phyloP scores from a whole-genome alignment of 2,888 invertebrate species.

The Caradrina kadenii region DNA sequence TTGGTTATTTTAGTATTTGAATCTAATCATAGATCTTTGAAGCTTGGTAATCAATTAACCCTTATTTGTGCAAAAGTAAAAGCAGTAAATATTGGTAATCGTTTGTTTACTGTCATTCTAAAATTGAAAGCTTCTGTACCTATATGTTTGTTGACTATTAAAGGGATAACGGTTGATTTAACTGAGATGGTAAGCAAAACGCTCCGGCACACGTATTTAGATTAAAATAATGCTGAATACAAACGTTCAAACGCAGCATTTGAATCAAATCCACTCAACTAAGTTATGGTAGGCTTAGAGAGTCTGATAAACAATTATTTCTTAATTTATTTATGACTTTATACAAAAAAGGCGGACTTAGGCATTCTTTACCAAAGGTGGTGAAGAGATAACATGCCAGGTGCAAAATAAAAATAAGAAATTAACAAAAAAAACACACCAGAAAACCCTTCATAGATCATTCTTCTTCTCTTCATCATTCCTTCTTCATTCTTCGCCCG shows the following conservation, averaged over 20 bases:
- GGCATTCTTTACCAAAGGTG: too few relatives aligned
- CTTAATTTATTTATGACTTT: too few relatives aligned
- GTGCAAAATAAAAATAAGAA: too few relatives aligned
- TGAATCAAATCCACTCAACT: not conserved
- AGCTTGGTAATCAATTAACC: conserved; percentile 40
- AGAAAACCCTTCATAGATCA: too few relatives aligned
- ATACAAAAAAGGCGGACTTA: too few relatives aligned
- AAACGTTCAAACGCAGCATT: not conserved
- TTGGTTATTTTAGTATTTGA: conserved; percentile 41
- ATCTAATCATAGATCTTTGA: conserved; percentile 33
- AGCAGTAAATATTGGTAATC: conserved; percentile 11
- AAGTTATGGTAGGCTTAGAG: not conserved
- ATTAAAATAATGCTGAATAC: conserved; percentile 3
- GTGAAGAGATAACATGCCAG: too few relatives aligned
- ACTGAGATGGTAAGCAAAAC: not conserved
- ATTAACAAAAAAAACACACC: too few relatives aligned
- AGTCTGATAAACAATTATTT: not conserved
- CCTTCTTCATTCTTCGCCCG: not conserved
- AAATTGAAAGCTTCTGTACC: conserved; percentile 1
- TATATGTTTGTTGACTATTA: not conserved
- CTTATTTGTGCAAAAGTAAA: conserved; percentile 34
- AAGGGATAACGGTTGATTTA: not conserved
- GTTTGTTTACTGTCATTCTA: conserved; percentile 6
- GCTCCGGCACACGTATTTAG: not conserved
- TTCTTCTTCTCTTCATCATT: too few relatives aligned